Conservation (phyloP, 1,140 invertebrate genomes). For the Drosophila pachea region DNA sequence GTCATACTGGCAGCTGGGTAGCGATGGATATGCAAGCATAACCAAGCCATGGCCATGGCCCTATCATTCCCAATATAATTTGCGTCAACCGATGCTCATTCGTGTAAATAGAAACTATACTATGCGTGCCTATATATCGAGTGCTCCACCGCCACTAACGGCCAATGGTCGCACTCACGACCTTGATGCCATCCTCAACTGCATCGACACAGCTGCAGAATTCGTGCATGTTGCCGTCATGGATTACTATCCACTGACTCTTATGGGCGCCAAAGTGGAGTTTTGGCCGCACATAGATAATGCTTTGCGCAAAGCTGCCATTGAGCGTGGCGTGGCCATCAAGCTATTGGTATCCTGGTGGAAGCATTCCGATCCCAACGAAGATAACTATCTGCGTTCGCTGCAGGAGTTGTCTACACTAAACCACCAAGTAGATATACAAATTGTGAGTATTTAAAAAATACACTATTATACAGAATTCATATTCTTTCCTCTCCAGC, state of each 20-base stretch:
- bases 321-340: slow-evolving; percentile 89
- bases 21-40: slow-evolving; percentile 82
- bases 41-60: slow-evolving; percentile 89
- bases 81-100: slow-evolving; percentile 86
- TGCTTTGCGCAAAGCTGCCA: slow-evolving; percentile 88
- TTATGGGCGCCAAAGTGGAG: slow-evolving; percentile 80
- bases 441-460: slow-evolving; percentile 85
- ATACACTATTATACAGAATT: not conserved
- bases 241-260: slow-evolving; percentile 94
- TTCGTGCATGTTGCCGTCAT: slow-evolving; percentile 96
- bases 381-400: slow-evolving; percentile 90
- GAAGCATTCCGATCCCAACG: slow-evolving; percentile 88
- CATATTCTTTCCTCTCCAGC: slow-evolving; percentile 32
- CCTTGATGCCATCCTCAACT: slow-evolving; percentile 89
- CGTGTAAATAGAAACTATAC: slow-evolving; percentile 82
- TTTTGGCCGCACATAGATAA: slow-evolving; percentile 97
- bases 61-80: slow-evolving; percentile 88
- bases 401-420: slow-evolving; percentile 85
- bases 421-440: slow-evolving; percentile 85
- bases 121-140: slow-evolving; percentile 88
- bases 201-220: slow-evolving; percentile 90
- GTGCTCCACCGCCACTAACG: slow-evolving; percentile 92
- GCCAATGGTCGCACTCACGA: slow-evolving; percentile 90
- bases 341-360: slow-evolving; percentile 92
- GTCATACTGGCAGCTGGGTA: slow-evolving; percentile 93